phyloP scores from a whole-genome alignment of 2,797 vertebrate species.

The Rhinoraja longicauda region DNA sequence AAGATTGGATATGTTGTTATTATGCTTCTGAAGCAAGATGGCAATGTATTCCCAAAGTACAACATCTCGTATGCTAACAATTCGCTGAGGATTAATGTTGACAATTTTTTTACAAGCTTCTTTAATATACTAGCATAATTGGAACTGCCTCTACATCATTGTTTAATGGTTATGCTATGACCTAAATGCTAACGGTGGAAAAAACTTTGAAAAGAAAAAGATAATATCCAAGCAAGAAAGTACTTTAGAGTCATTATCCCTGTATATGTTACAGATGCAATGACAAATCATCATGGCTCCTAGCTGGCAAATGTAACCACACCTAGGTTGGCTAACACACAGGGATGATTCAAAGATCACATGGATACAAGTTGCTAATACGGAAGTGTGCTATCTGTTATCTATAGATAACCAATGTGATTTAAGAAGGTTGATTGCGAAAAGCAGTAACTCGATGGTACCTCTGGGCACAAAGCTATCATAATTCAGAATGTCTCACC shows the following conservation, averaged over 20 bases:
- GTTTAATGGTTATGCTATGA: background rate
- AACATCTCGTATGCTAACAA: background rate
- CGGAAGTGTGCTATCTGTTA: background rate
- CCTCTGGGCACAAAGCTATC: background rate
- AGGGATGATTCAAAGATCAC: background rate
- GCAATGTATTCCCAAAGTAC: background rate
- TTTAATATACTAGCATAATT: background rate
- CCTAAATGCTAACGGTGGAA: background rate
- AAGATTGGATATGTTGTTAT: background rate
- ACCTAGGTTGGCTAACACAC: background rate
- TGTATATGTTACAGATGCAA: background rate
- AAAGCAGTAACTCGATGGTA: background rate
- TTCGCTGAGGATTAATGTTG: background rate
- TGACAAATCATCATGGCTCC: background rate
- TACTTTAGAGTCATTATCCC: background rate
- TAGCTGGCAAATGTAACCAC: background rate
- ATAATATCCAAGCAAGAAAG: background rate
- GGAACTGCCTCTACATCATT: background rate
- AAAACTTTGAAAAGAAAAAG: background rate
- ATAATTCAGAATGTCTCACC: constrained; percentile 56
- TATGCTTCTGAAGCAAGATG: background rate
- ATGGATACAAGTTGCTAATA: background rate
- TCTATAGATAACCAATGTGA: background rate
- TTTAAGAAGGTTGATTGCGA: background rate
- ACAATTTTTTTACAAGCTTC: background rate